Base-by-base conservation (phyloP, 1,140 invertebrate genomes). In the Cheumatopsyche charites region DNA sequence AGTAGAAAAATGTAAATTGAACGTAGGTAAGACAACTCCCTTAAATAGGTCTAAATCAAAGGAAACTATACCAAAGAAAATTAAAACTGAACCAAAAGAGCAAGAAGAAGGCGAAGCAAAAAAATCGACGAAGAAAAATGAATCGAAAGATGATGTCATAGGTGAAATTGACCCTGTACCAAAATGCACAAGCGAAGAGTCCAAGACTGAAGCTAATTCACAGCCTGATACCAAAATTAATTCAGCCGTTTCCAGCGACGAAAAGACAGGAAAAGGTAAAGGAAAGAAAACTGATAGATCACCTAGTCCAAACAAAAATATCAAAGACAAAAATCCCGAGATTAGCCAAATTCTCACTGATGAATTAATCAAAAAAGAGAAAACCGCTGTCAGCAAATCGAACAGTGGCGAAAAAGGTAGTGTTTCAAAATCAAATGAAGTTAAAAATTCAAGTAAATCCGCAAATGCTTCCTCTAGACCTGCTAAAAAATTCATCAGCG, bases 401-500 rank as follows among this genome's bases (percentile, higher is more conserved):
- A 42, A 13, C 42, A 17, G 15, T 45, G 15, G 55, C 47, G 13
- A 72, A 61, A 70, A 71, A 47, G 36, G 47, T 58, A 63, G 61
- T 25, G 15, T 42, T 21, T 66, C 41, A 7, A 41, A 45, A 62
- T 12, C 15, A 17, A 5, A 62, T 26, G 67, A 75, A 49, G 23
- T 3, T 19, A 45, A 65, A 45, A 25, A 12, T 25, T 63, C 41
- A 1, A 15, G 23, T 23, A 67, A 49, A 12, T 25, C 43, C 0
- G 21, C 23, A 11, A 19, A 58, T 15, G 21, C 41, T 12, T 52
- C 26, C 15, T 45, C 43, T 11, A 75, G 70, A 62, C 63, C 74
- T 0, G 7, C 62, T 0, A 76, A 73, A 52, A 76, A 76, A 62
- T 63, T 73, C 42, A 70, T 75, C 15, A 52, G 65, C 15, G 29